Base-by-base conservation (phyloP, 2,888 invertebrate species). In the Dorcus parallelipipedus region DNA sequence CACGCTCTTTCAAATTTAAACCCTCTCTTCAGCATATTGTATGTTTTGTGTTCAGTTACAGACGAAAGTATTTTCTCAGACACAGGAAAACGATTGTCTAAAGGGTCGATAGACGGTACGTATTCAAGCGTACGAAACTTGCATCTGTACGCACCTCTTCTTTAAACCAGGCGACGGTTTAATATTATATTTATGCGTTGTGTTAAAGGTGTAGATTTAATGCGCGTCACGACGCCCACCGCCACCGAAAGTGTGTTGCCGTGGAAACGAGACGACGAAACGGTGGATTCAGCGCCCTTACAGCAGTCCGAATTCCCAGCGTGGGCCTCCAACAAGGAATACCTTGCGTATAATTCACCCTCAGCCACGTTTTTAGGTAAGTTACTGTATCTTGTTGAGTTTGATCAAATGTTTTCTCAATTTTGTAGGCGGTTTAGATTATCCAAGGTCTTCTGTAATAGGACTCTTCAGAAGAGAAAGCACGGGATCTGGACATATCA, bases 301-400 rank as follows among this genome's bases (percentile, higher is more conserved):
- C 86, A 68, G 85, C 89, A 67, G 78, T 90, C 90, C 45, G 95
- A 96, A 77, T 95, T 95, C 75, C 96, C 96, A 9, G 88, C 94
- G 9, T 97, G 96, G 96, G 95, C 95, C 47, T 91, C 93, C 39
- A 96, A 95, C 77, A 93, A 95, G 76, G 95, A 96, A 73, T 96
- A 96, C 75, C 81, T 95, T 70, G 91, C 93, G 9, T 95, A 95
- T 74, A 92, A 88, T 76, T 95, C 95, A 52, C 95, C 95, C 2
- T 93, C 93, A 8, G 92, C 93, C 52, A 95, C 94, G 56, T 93
- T 93, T 80, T 82, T 95, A 81, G 93, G 93, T 93, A 84, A 82
- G 73, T 39, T 4, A 23, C 8, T 39, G 23, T 7, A 23, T 20
- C 14, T n/a, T 20, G 10, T 41, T 10, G 41, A 10, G 10, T 41